Conservation (phyloP, 1,140 invertebrate genomes). For the Stenopsyche tienmushanensis region DNA sequence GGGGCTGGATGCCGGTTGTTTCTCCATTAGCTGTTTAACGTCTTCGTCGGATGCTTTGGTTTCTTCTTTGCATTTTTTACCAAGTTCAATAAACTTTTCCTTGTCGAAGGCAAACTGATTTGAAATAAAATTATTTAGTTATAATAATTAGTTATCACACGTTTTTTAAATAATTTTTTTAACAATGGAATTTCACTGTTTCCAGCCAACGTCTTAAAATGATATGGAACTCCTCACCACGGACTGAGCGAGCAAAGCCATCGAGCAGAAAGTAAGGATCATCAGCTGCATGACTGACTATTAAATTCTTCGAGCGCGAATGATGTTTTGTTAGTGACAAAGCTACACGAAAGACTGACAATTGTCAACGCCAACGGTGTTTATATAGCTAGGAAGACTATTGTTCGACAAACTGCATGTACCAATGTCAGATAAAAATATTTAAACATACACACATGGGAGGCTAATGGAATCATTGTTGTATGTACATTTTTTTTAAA, state of each 20-base stretch:
- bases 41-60: slow-evolving; percentile 28
- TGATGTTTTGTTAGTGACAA: background rate
- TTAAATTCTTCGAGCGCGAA: too few species aligned
- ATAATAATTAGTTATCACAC: background rate
- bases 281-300: too few species aligned
- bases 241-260: background rate
- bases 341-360: too few species aligned
- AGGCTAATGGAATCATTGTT: background rate
- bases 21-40: slow-evolving; percentile 27
- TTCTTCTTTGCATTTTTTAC: slow-evolving; percentile 35
- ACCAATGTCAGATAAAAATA: background rate
- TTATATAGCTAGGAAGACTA: background rate
- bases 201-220: too few species aligned
- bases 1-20: slow-evolving; percentile 5
- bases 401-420: background rate
- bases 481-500: too few species aligned
- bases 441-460: background rate
- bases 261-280: too few species aligned
- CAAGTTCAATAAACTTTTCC: slow-evolving; percentile 32
- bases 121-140: background rate
- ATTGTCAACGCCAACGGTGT: background rate
- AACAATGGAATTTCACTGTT: too few species aligned
- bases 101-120: slow-evolving; percentile 24
- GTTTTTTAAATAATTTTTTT: too few species aligned
- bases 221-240: too few species aligned